Evolutionary conservation across 1,140 invertebrate genomes (phyloP).

Genomic region (Chironomus striatipennis): DNA sequence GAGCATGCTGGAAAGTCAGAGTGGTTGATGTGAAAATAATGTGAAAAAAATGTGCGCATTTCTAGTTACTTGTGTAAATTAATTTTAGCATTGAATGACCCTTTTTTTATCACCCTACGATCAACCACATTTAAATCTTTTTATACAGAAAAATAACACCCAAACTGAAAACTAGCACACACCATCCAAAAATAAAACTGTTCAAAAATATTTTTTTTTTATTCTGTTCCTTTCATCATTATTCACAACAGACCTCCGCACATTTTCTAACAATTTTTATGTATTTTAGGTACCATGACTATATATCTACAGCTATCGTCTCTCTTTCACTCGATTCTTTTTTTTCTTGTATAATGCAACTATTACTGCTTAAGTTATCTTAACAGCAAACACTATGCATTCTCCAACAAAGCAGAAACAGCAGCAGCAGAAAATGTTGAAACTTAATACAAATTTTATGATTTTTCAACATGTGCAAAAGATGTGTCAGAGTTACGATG

Average conservation of each 20-base stretch:
- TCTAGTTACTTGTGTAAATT: too few relatives aligned
- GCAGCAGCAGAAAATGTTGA: background rate
- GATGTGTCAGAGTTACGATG: constrained; percentile 1
- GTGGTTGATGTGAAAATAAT: too few relatives aligned
- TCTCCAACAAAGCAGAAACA: background rate
- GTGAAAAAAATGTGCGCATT: too few relatives aligned
- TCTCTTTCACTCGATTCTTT: background rate
- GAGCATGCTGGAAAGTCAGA: background rate
- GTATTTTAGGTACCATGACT: background rate
- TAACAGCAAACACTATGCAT: background rate
- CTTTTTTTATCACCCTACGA: too few relatives aligned
- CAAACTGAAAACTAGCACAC: too few relatives aligned
- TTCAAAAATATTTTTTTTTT: too few relatives aligned
- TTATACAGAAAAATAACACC: too few relatives aligned
- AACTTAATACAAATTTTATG: constrained; percentile 14
- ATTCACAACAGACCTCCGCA: background rate
- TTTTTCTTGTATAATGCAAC: background rate
- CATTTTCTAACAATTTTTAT: background rate
- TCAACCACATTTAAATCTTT: too few relatives aligned
- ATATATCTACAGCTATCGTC: background rate
- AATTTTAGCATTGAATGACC: too few relatives aligned
- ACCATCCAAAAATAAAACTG: too few relatives aligned
- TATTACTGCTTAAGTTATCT: too few relatives aligned
- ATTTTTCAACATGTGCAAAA: constrained; percentile 14
- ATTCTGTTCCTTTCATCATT: background rate